phyloP scores from a whole-genome alignment of 2,888 invertebrate genomes.

The Hydrotaea cyrtoneurina region DNA sequence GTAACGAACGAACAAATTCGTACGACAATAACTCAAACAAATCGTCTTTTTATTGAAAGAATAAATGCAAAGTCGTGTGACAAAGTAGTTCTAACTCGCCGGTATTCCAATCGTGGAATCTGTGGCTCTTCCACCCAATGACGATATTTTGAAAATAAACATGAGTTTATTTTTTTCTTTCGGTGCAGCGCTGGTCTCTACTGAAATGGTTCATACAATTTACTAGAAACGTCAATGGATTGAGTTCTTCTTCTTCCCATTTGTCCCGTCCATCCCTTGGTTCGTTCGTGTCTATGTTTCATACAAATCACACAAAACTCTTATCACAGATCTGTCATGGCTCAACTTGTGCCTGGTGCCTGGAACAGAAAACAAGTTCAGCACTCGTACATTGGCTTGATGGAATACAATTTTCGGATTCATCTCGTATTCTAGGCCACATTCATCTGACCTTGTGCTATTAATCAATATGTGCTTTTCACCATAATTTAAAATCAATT shows the following conservation, averaged over 20 bases:
- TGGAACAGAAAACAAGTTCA: background rate
- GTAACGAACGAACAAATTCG: too few species aligned
- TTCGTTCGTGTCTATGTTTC: background rate
- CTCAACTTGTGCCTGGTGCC: background rate
- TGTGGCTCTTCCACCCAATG: too few species aligned
- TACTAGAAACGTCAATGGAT: background rate
- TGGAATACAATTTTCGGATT: slow-evolving; percentile 18
- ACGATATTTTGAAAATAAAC: too few species aligned
- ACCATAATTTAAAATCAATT: slow-evolving; percentile 42
- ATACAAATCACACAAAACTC: slow-evolving; percentile 1
- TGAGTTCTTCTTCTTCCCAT: background rate
- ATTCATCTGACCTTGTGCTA: slow-evolving; percentile 11
- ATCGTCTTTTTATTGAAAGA: too few species aligned
- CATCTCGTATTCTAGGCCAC: background rate
- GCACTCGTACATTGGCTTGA: background rate
- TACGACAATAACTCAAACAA: too few species aligned
- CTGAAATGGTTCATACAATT: background rate
- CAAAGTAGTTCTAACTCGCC: too few species aligned
- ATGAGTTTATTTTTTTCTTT: too few species aligned
- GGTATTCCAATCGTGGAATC: too few species aligned
- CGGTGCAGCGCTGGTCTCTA: background rate
- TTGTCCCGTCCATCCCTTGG: background rate
- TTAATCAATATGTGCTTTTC: background rate
- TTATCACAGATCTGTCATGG: slow-evolving; percentile 10
- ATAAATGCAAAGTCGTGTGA: too few species aligned